Conservation (phyloP, 2,888 invertebrate species). For the Spialia ferax region DNA sequence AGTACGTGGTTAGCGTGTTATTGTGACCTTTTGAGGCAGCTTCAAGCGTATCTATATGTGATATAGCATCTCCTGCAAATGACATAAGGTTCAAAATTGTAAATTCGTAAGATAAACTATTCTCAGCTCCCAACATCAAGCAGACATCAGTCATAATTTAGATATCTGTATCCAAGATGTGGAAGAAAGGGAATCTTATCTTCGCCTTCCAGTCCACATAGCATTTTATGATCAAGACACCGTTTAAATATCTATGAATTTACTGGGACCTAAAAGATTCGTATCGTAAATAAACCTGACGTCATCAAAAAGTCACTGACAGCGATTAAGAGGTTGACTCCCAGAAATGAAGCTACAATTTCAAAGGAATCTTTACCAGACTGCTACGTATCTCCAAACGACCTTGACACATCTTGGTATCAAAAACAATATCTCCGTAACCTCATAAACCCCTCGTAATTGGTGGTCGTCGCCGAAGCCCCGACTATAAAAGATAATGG, state of each 20-base stretch:
- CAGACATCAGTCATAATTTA: background rate
- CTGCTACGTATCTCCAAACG: background rate
- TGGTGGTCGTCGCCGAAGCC: conserved; percentile 32
- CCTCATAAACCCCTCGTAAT: conserved; percentile 31
- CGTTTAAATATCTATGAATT: background rate
- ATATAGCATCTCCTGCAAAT: background rate
- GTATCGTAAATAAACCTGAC: background rate
- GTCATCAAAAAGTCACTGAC: background rate
- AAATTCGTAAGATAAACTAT: background rate
- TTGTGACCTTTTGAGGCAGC: conserved; percentile 7
- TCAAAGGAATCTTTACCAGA: background rate
- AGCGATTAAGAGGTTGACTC: no score
- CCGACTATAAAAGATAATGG: conserved; percentile 36
- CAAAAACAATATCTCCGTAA: conserved; percentile 26
- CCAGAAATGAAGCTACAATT: background rate
- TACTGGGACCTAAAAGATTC: background rate
- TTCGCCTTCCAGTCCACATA: background rate
- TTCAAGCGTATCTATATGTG: background rate
- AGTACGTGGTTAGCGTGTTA: conserved; percentile 27
- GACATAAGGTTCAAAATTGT: background rate
- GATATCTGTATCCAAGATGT: conserved; percentile 7
- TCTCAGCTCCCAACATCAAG: background rate
- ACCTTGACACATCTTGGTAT: conserved; percentile 18
- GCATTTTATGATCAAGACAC: background rate
- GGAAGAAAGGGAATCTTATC: background rate